Conservation (phyloP, 2,888 invertebrate genomes). For the Sphaerophoria rueppellii region DNA sequence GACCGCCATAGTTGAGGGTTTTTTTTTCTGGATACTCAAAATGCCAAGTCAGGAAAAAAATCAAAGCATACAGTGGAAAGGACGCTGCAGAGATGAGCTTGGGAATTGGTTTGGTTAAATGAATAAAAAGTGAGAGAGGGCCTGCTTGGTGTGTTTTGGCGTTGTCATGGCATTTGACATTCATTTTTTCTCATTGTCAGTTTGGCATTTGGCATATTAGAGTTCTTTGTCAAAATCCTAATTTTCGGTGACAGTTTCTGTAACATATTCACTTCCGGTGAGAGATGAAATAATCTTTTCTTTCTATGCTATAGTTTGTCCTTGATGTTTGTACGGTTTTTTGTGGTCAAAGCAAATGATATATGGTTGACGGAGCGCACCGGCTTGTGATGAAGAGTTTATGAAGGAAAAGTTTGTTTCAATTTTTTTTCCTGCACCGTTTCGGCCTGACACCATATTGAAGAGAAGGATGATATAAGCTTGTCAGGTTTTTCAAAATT, state of each 20-base stretch:
- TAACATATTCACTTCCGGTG: constrained; percentile 39
- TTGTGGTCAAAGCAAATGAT: constrained; percentile 14
- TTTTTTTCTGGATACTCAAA: background rate
- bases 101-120: background rate
- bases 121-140: constrained; percentile 5
- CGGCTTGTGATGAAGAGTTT: background rate
- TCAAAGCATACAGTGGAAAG: constrained; percentile 18
- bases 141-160: constrained; percentile 8
- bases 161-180: background rate
- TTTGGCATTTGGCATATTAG: constrained; percentile 35
- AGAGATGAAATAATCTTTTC: background rate
- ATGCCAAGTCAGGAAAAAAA: background rate
- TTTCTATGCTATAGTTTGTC: background rate
- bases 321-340: background rate
- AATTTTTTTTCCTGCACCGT: background rate
- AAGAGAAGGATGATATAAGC: constrained; percentile 6
- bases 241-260: constrained; percentile 56
- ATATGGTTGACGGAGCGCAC: background rate
- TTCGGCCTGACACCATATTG: constrained; percentile 22
- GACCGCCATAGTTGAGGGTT: background rate
- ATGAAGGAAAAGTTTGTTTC: background rate
- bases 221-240: constrained; percentile 60
- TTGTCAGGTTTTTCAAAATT: constrained; percentile 26
- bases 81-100: background rate
- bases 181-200: no score